Percentiles rank a stretch among this genome's conserved stretches.
phyloP scores from a whole-genome alignment of 2,797 vertebrate species.

The Cygnus olor region DNA sequence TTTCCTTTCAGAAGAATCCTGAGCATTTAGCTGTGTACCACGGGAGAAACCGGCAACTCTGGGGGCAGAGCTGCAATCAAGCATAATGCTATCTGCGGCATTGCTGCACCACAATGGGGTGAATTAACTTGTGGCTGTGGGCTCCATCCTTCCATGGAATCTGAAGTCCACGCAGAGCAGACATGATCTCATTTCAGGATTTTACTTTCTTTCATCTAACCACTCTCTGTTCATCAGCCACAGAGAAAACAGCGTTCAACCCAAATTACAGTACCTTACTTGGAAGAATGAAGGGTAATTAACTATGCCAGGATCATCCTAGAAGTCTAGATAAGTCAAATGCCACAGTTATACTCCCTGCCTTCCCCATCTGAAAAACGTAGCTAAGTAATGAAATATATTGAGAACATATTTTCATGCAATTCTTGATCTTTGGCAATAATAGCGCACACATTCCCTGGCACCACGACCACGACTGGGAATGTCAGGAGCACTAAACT shows the following conservation, averaged over 20 bases:
- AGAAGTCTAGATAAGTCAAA: neutral
- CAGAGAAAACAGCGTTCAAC: neutral
- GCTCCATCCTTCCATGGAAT: neutral
- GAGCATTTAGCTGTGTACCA: neutral
- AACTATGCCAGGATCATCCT: neutral
- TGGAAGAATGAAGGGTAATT: neutral
- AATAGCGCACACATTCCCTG: conserved; percentile 32
- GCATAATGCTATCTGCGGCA: neutral
- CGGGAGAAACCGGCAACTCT: neutral
- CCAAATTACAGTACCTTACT: neutral
- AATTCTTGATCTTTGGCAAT: conserved; percentile 38
- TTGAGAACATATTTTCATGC: conserved; percentile 30
- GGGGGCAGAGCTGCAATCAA: neutral
- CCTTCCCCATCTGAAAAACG: neutral
- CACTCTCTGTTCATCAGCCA: neutral
- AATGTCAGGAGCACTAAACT: conserved; percentile 7
- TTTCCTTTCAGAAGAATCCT: neutral
- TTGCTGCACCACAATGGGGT: neutral
- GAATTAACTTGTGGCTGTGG: neutral
- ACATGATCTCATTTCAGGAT: conserved; percentile 56
- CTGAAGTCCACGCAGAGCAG: conserved; percentile 33
- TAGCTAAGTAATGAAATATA: conserved; percentile 9
- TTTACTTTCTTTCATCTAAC: conserved; percentile 35
- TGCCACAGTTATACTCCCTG: neutral
- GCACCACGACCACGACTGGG: neutral